A percentile compares a stretch with the other conserved stretches of the same genome.
Evolutionary conservation across 2,113 vertebrate genomes (phyloP).

Genomic region (Aegotheles bennettii): DNA sequence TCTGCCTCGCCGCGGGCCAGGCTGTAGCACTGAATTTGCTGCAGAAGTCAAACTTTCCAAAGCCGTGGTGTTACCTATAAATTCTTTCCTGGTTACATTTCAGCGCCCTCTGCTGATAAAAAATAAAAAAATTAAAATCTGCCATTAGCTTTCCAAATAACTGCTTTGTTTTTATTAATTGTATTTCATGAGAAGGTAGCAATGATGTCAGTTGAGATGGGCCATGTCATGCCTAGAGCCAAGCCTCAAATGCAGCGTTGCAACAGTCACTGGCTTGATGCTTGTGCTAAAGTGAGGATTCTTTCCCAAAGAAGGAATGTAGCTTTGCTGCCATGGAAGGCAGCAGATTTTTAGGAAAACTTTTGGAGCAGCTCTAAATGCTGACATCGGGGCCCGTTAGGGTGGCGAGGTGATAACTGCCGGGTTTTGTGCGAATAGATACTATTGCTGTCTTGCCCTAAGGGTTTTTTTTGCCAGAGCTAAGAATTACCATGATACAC

Average conservation of each 20-base stretch:
- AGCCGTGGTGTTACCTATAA: accelerated
- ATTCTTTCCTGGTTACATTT: neutral
- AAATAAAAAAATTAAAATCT: neutral
- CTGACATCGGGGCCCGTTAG: accelerated
- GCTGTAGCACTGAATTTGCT: neutral
- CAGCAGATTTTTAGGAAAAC: neutral
- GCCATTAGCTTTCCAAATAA: too few relatives aligned
- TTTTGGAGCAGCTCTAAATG: neutral
- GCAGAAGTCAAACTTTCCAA: neutral
- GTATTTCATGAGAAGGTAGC: accelerated
- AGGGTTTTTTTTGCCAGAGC: neutral
- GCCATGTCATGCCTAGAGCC: accelerated
- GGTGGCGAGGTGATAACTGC: neutral
- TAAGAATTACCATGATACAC: neutral
- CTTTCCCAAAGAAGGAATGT: accelerated
- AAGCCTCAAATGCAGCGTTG: accelerated
- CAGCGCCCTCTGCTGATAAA: slow-evolving; percentile 40
- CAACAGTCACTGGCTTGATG: accelerated
- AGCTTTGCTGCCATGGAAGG: neutral
- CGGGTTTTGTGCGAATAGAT: neutral
- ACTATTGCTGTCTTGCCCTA: neutral
- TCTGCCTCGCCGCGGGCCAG: accelerated
- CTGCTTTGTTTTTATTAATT: accelerated
- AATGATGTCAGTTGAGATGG: accelerated
- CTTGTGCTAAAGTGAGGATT: neutral